A percentile compares a stretch with the other conserved stretches of the same genome.
Evolutionary conservation across 2,113 vertebrate species (phyloP).

Genomic region (Cinclus cinclus): DNA sequence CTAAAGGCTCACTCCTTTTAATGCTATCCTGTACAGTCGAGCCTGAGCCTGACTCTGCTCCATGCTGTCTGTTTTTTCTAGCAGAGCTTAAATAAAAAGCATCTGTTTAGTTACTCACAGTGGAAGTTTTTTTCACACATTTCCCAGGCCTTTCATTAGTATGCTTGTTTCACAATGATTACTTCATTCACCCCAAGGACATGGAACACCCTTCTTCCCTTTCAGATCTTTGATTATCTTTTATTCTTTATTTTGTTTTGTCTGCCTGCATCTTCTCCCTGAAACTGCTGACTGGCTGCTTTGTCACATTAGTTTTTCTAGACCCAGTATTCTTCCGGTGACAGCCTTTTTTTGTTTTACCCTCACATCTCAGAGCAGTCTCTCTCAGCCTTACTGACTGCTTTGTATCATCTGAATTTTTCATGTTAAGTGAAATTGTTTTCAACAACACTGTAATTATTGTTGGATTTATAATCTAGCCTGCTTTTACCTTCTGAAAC

Average conservation of each 20-base stretch:
- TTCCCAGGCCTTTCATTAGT: not conserved
- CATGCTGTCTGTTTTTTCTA: not conserved
- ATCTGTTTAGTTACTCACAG: not conserved
- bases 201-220: not conserved
- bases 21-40: not conserved
- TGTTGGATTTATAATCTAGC: not conserved
- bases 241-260: not conserved
- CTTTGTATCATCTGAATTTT: not conserved
- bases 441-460: not conserved
- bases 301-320: not conserved
- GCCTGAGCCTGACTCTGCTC: not conserved
- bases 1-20: not conserved
- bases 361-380: not conserved
- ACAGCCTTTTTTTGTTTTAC: not conserved
- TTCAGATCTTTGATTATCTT: not conserved
- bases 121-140: not conserved
- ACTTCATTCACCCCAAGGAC: not conserved
- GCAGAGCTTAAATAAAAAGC: not conserved
- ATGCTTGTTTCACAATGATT: not conserved
- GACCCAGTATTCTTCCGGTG: fast-evolving
- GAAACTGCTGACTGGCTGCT: not conserved
- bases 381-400: not conserved
- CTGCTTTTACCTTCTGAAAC: not conserved
- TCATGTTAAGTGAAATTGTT: not conserved
- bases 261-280: not conserved